These are phyloP conservation scores for Brachynemurus nebulosus DNA, from an alignment of 2,888 invertebrate species.

Conservation along the genomic window DNA sequence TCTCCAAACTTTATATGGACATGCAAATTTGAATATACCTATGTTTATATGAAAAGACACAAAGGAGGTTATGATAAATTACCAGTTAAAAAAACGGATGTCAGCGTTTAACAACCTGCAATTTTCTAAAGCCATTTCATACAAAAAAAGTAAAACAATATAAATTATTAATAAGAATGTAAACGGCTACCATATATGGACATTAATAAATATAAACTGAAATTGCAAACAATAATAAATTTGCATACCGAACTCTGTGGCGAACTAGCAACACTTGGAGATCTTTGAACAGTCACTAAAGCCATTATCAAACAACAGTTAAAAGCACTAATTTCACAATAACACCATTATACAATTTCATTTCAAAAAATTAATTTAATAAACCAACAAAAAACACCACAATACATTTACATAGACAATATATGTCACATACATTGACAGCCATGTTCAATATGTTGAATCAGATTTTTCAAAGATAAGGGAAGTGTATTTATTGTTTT, in stretches of 20 bases:
- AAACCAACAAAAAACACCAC: neutral
- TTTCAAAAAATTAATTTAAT: too few relatives aligned
- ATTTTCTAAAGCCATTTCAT: neutral
- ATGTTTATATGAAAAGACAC: too few relatives aligned
- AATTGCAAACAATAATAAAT: slow-evolving; percentile 7
- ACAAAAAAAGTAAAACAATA: neutral
- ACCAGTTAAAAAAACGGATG: neutral
- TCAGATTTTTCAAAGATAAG: neutral
- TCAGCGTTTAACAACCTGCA: neutral
- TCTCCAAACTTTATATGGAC: too few relatives aligned
- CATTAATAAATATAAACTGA: neutral
- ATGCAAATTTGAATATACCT: too few relatives aligned
- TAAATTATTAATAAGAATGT: neutral
- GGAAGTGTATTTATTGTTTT: neutral
- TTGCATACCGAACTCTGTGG: slow-evolving; percentile 43
- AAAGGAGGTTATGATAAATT: too few relatives aligned
- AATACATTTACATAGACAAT: neutral
- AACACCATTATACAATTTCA: slow-evolving; percentile 3
- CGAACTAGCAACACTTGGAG: slow-evolving; percentile 53
- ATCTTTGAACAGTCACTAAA: slow-evolving; percentile 58
- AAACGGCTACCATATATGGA: neutral
- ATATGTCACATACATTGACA: slow-evolving; percentile 8
- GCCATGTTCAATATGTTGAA: slow-evolving; percentile 9
- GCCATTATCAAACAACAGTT: slow-evolving; percentile 36
- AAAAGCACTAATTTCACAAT: neutral